A percentile compares a stretch with the other conserved stretches of the same genome.
phyloP scores from a whole-genome alignment of 2,888 invertebrate species.

The Imbricaverruca yamaguchii region DNA sequence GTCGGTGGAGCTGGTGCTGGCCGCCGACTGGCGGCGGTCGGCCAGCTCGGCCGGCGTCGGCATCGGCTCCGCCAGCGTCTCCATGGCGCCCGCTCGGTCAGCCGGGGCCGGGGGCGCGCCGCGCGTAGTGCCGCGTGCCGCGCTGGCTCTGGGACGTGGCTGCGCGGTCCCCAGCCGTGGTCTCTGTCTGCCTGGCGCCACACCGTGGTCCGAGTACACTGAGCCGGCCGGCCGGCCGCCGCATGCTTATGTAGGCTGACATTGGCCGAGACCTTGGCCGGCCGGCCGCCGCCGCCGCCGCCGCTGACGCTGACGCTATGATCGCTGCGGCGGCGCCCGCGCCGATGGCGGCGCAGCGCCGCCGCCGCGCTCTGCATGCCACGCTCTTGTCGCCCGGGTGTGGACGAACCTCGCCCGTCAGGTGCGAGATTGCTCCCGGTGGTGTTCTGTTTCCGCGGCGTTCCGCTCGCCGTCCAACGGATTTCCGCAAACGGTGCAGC shows the following conservation, averaged over 20 bases:
- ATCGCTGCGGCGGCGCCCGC: too few species aligned
- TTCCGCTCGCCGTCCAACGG: too few species aligned
- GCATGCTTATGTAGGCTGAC: conserved; percentile 4
- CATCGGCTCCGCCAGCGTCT: not conserved
- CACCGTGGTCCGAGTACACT: not conserved
- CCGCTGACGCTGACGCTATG: too few species aligned
- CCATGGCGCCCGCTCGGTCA: not conserved
- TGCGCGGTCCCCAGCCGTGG: not conserved
- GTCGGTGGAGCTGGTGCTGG: conserved; percentile 12
- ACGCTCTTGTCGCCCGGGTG: too few species aligned
- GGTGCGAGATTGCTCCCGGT: too few species aligned
- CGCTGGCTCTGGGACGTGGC: not conserved
- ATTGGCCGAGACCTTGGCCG: conserved; percentile 13
- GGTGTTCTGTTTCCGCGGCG: too few species aligned
- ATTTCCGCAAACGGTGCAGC: too few species aligned
- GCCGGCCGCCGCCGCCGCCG: not conserved
- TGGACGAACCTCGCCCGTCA: too few species aligned
- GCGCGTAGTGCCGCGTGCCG: not conserved
- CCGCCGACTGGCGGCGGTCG: not conserved
- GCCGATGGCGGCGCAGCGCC: too few species aligned
- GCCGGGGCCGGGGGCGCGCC: not conserved
- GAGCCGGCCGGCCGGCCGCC: not conserved
- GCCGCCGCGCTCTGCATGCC: too few species aligned
- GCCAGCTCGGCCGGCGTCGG: not conserved
- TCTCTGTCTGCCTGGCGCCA: not conserved